Percentiles rank a stretch among this genome's conserved stretches.
phyloP scores from a whole-genome alignment of 2,888 invertebrate species.

The Lepidocyrtoides sp. region DNA sequence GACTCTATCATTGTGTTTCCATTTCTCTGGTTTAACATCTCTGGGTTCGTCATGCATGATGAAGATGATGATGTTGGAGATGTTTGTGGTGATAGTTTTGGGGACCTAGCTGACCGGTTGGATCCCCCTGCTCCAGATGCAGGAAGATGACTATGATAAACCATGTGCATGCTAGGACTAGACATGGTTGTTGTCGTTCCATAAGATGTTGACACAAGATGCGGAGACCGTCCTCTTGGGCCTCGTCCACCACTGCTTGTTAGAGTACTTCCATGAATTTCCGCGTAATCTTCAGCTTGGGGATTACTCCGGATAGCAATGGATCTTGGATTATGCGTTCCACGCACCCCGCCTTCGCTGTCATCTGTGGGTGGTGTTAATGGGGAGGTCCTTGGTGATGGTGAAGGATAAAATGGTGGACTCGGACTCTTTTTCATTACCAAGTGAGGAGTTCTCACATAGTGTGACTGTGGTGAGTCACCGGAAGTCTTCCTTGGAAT shows the following conservation, averaged over 20 bases:
- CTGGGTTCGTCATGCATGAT: conserved; percentile 75
- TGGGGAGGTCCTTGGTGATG: conserved; percentile 81
- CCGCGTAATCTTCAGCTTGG: conserved; percentile 80
- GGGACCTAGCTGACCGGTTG: conserved; percentile 73
- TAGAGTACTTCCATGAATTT: conserved; percentile 72
- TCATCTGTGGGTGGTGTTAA: conserved; percentile 83
- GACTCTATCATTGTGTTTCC: conserved; percentile 79
- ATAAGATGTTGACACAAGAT: conserved; percentile 73
- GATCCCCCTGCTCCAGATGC: conserved; percentile 23
- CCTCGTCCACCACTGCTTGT: conserved; percentile 54
- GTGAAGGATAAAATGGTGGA: conserved; percentile 83
- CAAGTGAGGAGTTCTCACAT: conserved; percentile 82
- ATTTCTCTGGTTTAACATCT: conserved; percentile 83
- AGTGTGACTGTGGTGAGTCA: conserved; percentile 69
- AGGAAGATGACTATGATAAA: conserved; percentile 71
- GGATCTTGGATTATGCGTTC: conserved; percentile 69
- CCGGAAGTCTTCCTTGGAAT: conserved; percentile 81
- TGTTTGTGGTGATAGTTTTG: conserved; percentile 81
- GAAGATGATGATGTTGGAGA: conserved; percentile 80
- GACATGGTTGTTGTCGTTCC: conserved; percentile 78
- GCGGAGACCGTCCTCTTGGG: conserved; percentile 68
- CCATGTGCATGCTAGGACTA: conserved; percentile 77
- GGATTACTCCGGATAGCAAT: conserved; percentile 79
- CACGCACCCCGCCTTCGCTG: conserved; percentile 61
- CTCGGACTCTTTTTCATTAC: conserved; percentile 85